Percentiles rank a stretch among this genome's conserved stretches.
Conservation (phyloP, 2,113 vertebrate species). For the Spea bombifrons region DNA sequence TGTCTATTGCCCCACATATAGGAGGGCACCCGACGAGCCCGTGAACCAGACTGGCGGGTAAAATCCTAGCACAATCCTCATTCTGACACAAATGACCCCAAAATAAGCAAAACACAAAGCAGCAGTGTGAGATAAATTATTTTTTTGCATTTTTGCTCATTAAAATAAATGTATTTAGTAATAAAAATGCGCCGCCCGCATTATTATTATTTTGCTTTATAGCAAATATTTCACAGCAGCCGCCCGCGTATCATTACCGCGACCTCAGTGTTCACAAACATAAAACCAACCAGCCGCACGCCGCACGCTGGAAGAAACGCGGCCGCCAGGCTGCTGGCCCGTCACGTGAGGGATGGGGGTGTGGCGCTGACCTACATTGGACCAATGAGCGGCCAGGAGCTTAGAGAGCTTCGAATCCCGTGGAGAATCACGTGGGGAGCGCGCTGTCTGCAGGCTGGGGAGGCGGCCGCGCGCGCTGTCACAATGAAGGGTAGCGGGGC, state of each 20-base stretch:
- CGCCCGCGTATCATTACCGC: not conserved
- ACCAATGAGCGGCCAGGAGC: constrained; percentile 56
- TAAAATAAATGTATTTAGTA: too few relatives aligned
- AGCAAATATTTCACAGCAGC: not conserved
- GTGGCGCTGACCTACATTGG: constrained; percentile 64
- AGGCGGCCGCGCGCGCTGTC: not conserved
- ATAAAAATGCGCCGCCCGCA: too few relatives aligned
- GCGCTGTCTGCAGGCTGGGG: not conserved
- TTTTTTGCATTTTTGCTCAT: not conserved
- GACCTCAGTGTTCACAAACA: not conserved
- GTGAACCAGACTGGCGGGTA: too few relatives aligned
- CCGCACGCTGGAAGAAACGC: constrained; percentile 37
- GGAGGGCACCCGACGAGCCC: too few relatives aligned
- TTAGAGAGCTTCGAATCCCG: not conserved
- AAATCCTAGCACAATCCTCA: too few relatives aligned
- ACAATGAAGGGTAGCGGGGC: not conserved
- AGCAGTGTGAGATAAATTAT: not conserved
- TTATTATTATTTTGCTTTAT: too few relatives aligned
- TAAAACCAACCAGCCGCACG: not conserved
- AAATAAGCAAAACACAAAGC: too few relatives aligned
- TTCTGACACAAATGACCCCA: too few relatives aligned
- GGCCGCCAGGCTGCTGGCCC: constrained; percentile 39
- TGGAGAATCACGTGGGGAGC: constrained; percentile 4
- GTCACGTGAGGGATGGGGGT: constrained; percentile 58
- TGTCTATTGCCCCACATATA: too few relatives aligned